phyloP scores from a whole-genome alignment of 1,140 invertebrate species.

The Plutomurus gul region DNA sequence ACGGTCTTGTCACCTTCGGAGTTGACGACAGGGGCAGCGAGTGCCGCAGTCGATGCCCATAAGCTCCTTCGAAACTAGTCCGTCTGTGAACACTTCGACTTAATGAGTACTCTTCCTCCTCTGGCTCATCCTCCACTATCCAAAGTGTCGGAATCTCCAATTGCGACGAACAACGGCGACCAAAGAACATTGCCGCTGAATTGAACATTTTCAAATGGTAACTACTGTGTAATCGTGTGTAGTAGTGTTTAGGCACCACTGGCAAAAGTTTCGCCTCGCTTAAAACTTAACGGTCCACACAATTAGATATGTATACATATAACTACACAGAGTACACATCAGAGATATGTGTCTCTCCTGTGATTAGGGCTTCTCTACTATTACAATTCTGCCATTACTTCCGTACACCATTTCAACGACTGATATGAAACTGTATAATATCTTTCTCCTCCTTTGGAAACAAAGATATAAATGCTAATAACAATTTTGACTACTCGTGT shows the following conservation, averaged over 20 bases:
- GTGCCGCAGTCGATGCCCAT: constrained; percentile 32
- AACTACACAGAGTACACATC: too few relatives aligned
- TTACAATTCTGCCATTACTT: not conserved
- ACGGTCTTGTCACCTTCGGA: not conserved
- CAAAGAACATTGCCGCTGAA: constrained; percentile 53
- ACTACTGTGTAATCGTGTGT: too few relatives aligned
- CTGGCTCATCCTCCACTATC: constrained; percentile 38
- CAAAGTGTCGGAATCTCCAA: constrained; percentile 50
- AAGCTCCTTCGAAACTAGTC: constrained; percentile 7
- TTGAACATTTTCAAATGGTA: constrained; percentile 48
- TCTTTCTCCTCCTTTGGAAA: too few relatives aligned
- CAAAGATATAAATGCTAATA: not conserved
- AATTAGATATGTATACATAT: too few relatives aligned
- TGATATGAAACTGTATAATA: too few relatives aligned
- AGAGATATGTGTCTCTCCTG: too few relatives aligned
- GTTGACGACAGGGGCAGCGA: constrained; percentile 32
- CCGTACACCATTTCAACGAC: too few relatives aligned
- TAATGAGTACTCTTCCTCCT: constrained; percentile 19
- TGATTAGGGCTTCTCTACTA: too few relatives aligned
- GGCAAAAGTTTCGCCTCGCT: too few relatives aligned
- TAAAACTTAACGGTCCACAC: too few relatives aligned
- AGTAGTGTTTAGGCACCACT: too few relatives aligned
- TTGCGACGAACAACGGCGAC: constrained; percentile 50
- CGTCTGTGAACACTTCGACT: not conserved
- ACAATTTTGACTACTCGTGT: too few relatives aligned